These are phyloP conservation scores for Onchidella celtica DNA, from an alignment of 2,888 invertebrate genomes.

Conservation along the genomic window DNA sequence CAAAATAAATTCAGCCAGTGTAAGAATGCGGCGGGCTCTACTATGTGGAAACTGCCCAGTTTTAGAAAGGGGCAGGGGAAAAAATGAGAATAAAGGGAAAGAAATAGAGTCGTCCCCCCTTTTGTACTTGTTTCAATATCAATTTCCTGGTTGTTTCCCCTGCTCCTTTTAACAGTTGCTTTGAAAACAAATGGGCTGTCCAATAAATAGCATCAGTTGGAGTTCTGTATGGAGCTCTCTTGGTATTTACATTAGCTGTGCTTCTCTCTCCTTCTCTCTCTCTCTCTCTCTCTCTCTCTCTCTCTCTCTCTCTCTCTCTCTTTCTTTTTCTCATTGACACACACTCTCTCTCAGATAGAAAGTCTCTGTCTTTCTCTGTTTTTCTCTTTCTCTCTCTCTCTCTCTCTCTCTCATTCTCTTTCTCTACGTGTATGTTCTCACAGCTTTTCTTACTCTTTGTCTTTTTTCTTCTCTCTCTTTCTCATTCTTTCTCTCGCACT, in stretches of 20 bases:
- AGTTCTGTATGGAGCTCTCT: not conserved
- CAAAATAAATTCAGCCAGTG: constrained; percentile 45
- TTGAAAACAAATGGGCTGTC: not conserved
- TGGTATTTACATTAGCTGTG: not conserved
- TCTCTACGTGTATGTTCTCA: too few species aligned
- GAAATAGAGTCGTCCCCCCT: constrained; percentile 28
- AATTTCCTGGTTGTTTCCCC: constrained; percentile 43
- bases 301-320: not conserved
- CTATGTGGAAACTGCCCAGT: not conserved
- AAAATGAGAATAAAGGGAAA: too few species aligned
- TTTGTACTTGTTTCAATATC: constrained; percentile 40
- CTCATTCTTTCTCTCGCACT: too few species aligned
- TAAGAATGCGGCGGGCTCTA: not conserved
- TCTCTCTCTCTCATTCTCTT: not conserved
- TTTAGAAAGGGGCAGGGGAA: constrained; percentile 7
- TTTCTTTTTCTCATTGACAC: not conserved
- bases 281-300: not conserved
- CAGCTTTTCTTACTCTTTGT: too few species aligned
- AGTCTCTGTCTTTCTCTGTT: not conserved
- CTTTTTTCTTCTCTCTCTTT: too few species aligned
- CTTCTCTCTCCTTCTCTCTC: not conserved
- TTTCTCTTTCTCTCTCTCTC: constrained; percentile 2
- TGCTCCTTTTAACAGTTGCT: not conserved
- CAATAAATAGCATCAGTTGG: not conserved
- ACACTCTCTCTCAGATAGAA: not conserved